Conservation (phyloP, 2,797 vertebrate genomes). For the Australoheros facetus region DNA sequence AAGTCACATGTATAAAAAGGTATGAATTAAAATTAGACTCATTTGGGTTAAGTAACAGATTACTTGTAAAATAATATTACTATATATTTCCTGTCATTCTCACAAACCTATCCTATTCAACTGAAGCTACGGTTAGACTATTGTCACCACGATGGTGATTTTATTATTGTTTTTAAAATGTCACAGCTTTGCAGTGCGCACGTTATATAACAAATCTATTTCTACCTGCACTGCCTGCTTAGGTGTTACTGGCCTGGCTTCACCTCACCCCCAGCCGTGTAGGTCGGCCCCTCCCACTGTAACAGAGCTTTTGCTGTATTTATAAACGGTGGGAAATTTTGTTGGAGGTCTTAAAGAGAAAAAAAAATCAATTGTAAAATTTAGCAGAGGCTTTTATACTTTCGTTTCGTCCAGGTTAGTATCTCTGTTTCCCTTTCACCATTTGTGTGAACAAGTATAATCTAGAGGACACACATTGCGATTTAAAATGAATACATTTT, state of each 20-base stretch:
- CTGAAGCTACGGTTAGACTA: not conserved
- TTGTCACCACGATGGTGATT: not conserved
- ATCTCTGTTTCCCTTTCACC: not conserved
- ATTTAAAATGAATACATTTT: not conserved
- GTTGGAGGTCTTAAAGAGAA: accelerated
- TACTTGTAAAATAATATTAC: not conserved
- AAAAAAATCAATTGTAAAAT: not conserved
- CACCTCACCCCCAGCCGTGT: conserved; percentile 16
- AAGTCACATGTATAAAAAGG: not conserved
- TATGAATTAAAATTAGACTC: not conserved
- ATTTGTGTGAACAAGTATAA: not conserved
- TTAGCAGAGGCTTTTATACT: not conserved
- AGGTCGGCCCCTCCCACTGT: conserved; percentile 14
- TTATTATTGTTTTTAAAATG: not conserved
- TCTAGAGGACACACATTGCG: not conserved
- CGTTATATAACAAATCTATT: conserved; percentile 10
- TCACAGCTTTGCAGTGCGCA: not conserved
- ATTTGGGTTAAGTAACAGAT: not conserved
- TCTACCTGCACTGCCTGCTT: not conserved
- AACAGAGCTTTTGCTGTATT: conserved; percentile 18
- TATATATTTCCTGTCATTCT: not conserved
- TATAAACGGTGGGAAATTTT: not conserved
- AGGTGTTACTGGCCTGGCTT: conserved; percentile 12
- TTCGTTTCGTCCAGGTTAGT: not conserved
- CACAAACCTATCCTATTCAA: not conserved